Percentiles rank a stretch among this genome's conserved stretches.
phyloP scores from a whole-genome alignment of 2,797 vertebrate species.

The Acrossocheilus fasciatus region DNA sequence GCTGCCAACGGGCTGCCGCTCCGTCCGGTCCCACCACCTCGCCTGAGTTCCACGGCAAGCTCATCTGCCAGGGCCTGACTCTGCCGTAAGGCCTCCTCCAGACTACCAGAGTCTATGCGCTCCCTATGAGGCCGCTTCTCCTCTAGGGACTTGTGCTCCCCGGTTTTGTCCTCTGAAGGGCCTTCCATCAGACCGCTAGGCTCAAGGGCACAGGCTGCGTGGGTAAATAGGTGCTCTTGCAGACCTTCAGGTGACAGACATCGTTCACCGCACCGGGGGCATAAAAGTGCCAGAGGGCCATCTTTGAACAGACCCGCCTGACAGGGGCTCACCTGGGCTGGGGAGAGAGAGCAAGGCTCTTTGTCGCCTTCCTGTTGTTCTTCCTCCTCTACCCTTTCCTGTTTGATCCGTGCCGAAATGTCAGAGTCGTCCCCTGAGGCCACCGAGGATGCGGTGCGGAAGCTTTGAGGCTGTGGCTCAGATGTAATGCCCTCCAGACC shows the following conservation, averaged over 20 bases:
- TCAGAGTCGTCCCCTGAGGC: conserved; percentile 81
- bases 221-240: conserved; percentile 90
- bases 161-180: conserved; percentile 71
- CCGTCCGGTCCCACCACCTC: conserved; percentile 56
- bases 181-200: conserved; percentile 84
- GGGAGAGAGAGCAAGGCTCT: conserved; percentile 75
- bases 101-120: conserved; percentile 70
- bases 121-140: conserved; percentile 73
- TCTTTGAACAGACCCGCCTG: conserved; percentile 78
- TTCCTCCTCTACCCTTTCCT: conserved; percentile 86
- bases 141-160: conserved; percentile 75
- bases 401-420: conserved; percentile 83
- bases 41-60: conserved; percentile 74
- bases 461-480: conserved; percentile 75
- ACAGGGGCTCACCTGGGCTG: conserved; percentile 71
- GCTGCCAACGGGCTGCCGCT: conserved; percentile 61
- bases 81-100: conserved; percentile 87
- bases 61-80: conserved; percentile 84
- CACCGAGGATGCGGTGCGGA: conserved; percentile 74
- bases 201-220: conserved; percentile 85
- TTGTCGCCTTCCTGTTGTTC: conserved; percentile 72
- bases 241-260: conserved; percentile 86
- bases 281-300: conserved; percentile 79
- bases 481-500: conserved; percentile 83
- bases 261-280: conserved; percentile 92